Evolutionary conservation across 2,888 invertebrate species (phyloP).

Genomic region (Oxytorus armatus): DNA sequence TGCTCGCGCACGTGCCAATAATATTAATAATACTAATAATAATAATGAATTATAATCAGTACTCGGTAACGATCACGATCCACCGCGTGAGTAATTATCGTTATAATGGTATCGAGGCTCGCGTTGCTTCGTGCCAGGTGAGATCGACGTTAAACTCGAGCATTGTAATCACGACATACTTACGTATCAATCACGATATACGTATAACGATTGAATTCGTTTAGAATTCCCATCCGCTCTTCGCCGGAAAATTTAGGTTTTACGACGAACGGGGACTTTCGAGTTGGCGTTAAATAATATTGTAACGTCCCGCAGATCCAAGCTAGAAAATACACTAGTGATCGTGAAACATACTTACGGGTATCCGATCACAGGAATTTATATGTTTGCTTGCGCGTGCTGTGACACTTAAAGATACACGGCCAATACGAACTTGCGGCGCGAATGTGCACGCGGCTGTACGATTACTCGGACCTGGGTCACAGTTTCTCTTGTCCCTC

Average conservation of each 20-base stretch:
- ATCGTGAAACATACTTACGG: slow-evolving; percentile 20
- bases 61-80: slow-evolving; percentile 51
- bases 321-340: slow-evolving; percentile 50
- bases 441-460: slow-evolving; percentile 7
- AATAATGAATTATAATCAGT: slow-evolving; percentile 29
- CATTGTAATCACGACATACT: slow-evolving; percentile 39
- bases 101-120: slow-evolving; percentile 58
- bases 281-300: slow-evolving; percentile 38
- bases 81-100: slow-evolving; percentile 64
- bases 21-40: slow-evolving; percentile 30
- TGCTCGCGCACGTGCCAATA: not conserved
- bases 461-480: slow-evolving; percentile 60
- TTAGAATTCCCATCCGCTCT: slow-evolving; percentile 16
- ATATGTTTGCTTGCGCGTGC: slow-evolving; percentile 20
- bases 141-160: slow-evolving; percentile 29
- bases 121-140: slow-evolving; percentile 16
- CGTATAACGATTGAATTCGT: too few relatives aligned
- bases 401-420: slow-evolving; percentile 40
- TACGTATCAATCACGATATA: too few relatives aligned
- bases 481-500: slow-evolving; percentile 67
- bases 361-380: slow-evolving; percentile 36
- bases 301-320: slow-evolving; percentile 16
- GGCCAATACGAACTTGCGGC: slow-evolving; percentile 21
- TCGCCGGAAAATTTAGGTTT: not conserved
- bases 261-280: slow-evolving; percentile 12